Evolutionary conservation across 2,888 invertebrate species (phyloP), one percentile per base, ranked within the genome.

Genomic region (Drosophila falleni): DNA sequence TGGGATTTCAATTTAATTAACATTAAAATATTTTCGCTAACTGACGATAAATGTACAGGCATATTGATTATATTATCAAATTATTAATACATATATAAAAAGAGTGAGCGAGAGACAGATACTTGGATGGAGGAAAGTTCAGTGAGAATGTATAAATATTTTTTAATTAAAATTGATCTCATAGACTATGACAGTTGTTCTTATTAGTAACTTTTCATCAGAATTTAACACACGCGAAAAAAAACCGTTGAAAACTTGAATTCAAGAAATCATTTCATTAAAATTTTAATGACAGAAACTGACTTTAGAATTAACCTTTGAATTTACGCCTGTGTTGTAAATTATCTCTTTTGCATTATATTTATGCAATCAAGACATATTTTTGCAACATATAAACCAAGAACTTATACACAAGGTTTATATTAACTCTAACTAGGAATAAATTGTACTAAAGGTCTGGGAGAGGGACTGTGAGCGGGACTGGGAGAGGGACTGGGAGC

Each of bases 1-100:
- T 70, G 74, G 77, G 65, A 44, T 70, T 87, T 74, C 69, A 74
- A 83, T 81, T 86, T 86, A 86, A 86, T 85, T 86, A 86, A 76
- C 76, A 76, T 76, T 74, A 50, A 71, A 86, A 78, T 68, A 61
- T 62, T 63, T 71, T 15, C 23, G 33, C 47, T 42, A 26, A 13
- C 23, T 58, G 65, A 41, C 62, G 37, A 61, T 61, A 61, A 69
- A 55, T 73, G 49, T n/a, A 35, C 58, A 31, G 39, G 33, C 69
- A 78, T 54, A 66, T 78, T 76, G 61, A 61, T 70, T 62, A 23
- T 55, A 47, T 11, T 44, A 59, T 63, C n/a, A n/a, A 54, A 33
- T 59, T 51, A 37, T 19, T 35, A 42, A 10, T 1, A 15, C 6
- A 29, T 16, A 37, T 9, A 29, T 1, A 58, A 9, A 35, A 16